These are phyloP conservation scores for Epiblema foenella DNA, from an alignment of 2,888 invertebrate species.

Conservation along the genomic window DNA sequence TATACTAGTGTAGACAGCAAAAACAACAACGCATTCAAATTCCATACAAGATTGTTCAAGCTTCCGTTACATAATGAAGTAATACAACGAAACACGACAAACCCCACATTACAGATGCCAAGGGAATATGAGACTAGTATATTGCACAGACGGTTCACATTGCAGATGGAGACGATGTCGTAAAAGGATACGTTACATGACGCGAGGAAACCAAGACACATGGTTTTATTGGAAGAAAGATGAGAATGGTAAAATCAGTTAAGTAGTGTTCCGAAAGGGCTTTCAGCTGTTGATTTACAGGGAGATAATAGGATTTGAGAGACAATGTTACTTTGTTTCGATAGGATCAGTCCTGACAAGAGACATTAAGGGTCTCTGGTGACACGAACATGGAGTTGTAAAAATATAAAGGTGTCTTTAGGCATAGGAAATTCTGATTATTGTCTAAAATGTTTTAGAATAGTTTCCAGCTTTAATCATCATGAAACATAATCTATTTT, in stretches of 20 bases:
- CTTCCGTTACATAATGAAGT: conserved; percentile 44
- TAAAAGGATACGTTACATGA: conserved; percentile 37
- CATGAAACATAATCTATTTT: too few relatives aligned
- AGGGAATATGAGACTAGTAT: not conserved
- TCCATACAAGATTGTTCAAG: conserved; percentile 40
- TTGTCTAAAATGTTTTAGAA: too few relatives aligned
- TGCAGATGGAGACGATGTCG: not conserved
- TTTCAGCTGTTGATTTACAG: conserved; percentile 40
- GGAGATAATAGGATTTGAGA: conserved; percentile 36
- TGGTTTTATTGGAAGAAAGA: conserved; percentile 40
- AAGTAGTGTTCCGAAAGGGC: conserved; percentile 39
- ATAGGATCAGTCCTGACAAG: conserved; percentile 6
- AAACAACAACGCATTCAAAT: conserved; percentile 37
- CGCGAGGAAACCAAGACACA: conserved; percentile 39
- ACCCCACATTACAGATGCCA: conserved; percentile 13
- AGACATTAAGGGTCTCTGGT: not conserved
- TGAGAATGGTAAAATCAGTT: conserved; percentile 43
- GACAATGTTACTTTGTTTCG: conserved; percentile 17
- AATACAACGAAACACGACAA: conserved; percentile 38
- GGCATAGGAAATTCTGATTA: not conserved
- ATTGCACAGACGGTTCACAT: not conserved
- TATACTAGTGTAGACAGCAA: conserved; percentile 26
- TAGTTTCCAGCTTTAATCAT: too few relatives aligned
- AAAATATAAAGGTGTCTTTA: not conserved
- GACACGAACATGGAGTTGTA: not conserved